Evolutionary conservation across 2,888 invertebrate genomes (phyloP).

Genomic region (Megaustenia siamemsis): DNA sequence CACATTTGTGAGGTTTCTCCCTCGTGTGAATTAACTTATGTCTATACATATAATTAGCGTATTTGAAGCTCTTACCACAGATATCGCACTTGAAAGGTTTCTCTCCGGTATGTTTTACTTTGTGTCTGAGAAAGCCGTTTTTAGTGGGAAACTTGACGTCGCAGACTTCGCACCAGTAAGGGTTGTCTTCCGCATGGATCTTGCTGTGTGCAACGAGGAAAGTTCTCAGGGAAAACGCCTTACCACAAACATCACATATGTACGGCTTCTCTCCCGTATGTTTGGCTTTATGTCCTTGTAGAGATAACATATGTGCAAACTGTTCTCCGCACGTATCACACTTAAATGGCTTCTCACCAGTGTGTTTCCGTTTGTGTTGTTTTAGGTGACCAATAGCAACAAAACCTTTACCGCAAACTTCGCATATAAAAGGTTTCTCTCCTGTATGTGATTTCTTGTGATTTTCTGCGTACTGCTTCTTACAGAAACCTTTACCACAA

Average conservation of each 20-base stretch:
- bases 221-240: not conserved
- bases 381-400: not conserved
- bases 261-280: not conserved
- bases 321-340: conserved; percentile 28
- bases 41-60: not conserved
- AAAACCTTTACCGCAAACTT: conserved; percentile 24
- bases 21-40: not conserved
- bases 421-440: no score
- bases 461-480: not conserved
- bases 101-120: not conserved
- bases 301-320: conserved; percentile 6
- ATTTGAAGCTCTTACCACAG: not conserved
- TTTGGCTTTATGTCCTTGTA: no score
- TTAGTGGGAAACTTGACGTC: not conserved
- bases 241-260: not conserved
- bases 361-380: conserved; percentile 23
- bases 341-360: not conserved
- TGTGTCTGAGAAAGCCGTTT: not conserved
- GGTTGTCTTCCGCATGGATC: not conserved
- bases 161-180: not conserved
- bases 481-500: not conserved
- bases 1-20: not conserved
- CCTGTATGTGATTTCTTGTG: conserved; percentile 9
- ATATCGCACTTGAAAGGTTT: not conserved
- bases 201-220: not conserved